Conservation (phyloP, 2,888 invertebrate genomes). For the Drosophila histrio region DNA sequence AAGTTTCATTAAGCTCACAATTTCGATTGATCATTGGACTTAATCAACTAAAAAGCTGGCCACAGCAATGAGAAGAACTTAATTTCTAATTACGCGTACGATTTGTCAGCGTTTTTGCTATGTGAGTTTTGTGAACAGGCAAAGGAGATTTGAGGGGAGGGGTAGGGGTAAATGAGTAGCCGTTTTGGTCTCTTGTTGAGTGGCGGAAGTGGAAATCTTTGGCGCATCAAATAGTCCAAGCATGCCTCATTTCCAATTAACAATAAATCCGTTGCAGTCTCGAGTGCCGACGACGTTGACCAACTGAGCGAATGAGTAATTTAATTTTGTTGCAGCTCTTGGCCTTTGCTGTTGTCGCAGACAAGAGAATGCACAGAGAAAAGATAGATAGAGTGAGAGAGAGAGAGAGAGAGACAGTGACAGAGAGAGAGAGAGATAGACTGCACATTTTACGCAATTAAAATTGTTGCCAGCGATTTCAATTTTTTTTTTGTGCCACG, state of each 20-base stretch:
- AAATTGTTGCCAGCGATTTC: slow-evolving; percentile 77
- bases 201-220: slow-evolving; percentile 69
- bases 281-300: slow-evolving; percentile 52
- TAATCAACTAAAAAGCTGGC: slow-evolving; percentile 62
- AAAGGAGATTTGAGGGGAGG: not conserved
- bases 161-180: slow-evolving; percentile 25
- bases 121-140: not conserved
- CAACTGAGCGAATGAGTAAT: slow-evolving; percentile 79
- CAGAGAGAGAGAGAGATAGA: slow-evolving; percentile 21
- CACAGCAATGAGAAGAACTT: slow-evolving; percentile 61
- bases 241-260: slow-evolving; percentile 78
- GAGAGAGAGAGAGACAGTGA: slow-evolving; percentile 1
- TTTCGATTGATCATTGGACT: slow-evolving; percentile 64
- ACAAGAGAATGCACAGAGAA: slow-evolving; percentile 19
- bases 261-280: slow-evolving; percentile 76
- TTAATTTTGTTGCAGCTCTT: slow-evolving; percentile 74
- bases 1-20: not conserved
- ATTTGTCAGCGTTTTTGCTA: slow-evolving; percentile 66
- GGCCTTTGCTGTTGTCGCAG: slow-evolving; percentile 64
- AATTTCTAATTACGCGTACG: slow-evolving; percentile 78
- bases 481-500: not conserved
- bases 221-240: slow-evolving; percentile 73
- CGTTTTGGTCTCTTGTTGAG: slow-evolving; percentile 57
- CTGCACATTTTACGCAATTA: slow-evolving; percentile 76
- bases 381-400: not conserved